Conservation (phyloP, 2,113 vertebrate species). For the Microcebus lehilahytsara region DNA sequence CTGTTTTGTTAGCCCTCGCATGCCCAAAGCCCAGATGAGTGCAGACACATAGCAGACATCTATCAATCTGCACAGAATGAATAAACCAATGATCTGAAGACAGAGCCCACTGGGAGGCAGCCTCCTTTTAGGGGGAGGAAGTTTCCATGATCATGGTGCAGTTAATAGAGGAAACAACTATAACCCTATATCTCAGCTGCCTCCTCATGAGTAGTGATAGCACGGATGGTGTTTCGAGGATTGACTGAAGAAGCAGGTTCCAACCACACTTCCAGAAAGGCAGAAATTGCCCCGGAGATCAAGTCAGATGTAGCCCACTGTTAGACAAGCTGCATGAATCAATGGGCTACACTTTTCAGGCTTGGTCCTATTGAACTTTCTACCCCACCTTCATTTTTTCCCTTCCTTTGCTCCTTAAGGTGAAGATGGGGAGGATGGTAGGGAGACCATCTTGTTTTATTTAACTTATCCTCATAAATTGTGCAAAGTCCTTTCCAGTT, state of each 20-base stretch:
- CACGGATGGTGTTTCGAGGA: neutral
- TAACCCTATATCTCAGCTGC: neutral
- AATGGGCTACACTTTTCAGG: fast-evolving
- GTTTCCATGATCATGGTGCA: neutral
- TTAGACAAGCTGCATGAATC: neutral
- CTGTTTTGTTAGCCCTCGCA: neutral
- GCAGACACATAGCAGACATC: fast-evolving
- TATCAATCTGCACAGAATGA: neutral
- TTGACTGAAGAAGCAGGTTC: neutral
- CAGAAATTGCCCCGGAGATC: neutral
- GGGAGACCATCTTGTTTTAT: constrained; percentile 13
- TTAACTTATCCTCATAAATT: neutral
- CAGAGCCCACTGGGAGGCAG: neutral
- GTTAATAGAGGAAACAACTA: neutral
- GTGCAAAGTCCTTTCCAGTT: neutral
- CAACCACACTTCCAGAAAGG: neutral
- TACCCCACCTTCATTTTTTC: neutral
- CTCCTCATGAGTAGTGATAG: neutral
- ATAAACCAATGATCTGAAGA: neutral
- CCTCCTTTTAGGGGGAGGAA: fast-evolving
- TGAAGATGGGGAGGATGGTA: fast-evolving
- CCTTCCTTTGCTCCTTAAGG: neutral
- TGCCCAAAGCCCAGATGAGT: neutral
- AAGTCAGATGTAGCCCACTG: neutral
- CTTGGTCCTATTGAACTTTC: neutral